Percentiles rank a stretch among this genome's conserved stretches.
Conservation (phyloP, 2,888 invertebrate genomes). For the Euphydryas editha region DNA sequence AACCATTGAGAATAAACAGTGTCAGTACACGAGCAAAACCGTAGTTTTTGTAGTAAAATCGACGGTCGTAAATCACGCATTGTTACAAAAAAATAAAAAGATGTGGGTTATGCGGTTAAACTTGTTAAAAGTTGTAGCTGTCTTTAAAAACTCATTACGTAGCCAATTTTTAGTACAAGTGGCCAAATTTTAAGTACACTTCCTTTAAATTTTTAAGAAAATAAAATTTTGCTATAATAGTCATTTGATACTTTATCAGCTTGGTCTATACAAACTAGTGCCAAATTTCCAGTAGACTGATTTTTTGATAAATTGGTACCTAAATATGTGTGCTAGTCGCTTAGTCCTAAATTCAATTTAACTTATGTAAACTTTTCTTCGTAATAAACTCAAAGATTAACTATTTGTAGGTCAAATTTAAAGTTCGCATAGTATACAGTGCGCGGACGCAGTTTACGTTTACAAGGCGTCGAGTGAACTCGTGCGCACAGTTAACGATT, state of each 20-base stretch:
- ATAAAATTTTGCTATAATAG: too few species aligned
- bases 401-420: slow-evolving; percentile 27
- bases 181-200: too few species aligned
- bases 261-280: too few species aligned
- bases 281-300: too few species aligned
- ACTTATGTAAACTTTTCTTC: too few species aligned
- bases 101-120: slow-evolving; percentile 7
- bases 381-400: neutral
- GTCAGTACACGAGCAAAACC: neutral
- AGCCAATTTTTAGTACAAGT: too few species aligned
- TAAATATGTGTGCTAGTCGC: too few species aligned
- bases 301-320: too few species aligned
- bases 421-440: slow-evolving; percentile 21
- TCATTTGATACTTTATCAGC: too few species aligned
- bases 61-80: slow-evolving; percentile 2
- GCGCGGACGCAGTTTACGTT: slow-evolving; percentile 60
- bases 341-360: too few species aligned
- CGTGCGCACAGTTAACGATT: slow-evolving; percentile 54
- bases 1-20: neutral
- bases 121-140: neutral
- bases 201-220: too few species aligned
- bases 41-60: neutral
- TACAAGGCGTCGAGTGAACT: slow-evolving; percentile 55
- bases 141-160: neutral
- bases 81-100: neutral